A percentile compares a stretch with the other conserved stretches of the same genome.
Conservation (phyloP, 2,797 vertebrate species). For the Podargus strigoides region DNA sequence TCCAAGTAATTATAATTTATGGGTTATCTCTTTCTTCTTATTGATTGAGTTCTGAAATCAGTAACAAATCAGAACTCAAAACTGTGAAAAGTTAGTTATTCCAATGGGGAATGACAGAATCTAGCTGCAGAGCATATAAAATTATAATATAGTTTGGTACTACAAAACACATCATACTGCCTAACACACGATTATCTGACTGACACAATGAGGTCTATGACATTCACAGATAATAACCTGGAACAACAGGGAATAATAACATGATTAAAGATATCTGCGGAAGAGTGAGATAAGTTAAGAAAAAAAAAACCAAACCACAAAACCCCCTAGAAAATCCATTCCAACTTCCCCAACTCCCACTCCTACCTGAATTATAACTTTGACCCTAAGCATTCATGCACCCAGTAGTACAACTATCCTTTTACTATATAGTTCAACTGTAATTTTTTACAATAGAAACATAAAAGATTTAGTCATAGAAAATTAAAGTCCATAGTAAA, state of each 20-base stretch:
- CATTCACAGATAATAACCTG: background rate
- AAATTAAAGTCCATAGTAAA: background rate
- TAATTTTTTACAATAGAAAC: background rate
- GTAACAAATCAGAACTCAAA: background rate
- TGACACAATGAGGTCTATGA: background rate
- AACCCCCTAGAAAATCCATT: background rate
- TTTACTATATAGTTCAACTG: background rate
- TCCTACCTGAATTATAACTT: background rate
- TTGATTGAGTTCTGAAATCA: background rate
- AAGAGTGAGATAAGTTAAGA: background rate
- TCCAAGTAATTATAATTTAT: background rate
- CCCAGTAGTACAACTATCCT: background rate
- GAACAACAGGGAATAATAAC: background rate
- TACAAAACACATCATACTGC: background rate
- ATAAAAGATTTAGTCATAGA: background rate
- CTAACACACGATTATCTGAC: constrained; percentile 11
- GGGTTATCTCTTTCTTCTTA: background rate
- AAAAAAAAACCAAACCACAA: background rate
- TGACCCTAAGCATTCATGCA: background rate
- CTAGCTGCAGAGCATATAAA: background rate
- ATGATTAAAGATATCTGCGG: background rate
- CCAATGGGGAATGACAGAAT: background rate
- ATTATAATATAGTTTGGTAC: constrained; percentile 17
- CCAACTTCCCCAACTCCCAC: rapidly evolving
- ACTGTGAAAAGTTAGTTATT: background rate